These are phyloP conservation scores for Gryllus bimaculatus DNA, from an alignment of 1,140 invertebrate genomes.

Conservation along the genomic window DNA sequence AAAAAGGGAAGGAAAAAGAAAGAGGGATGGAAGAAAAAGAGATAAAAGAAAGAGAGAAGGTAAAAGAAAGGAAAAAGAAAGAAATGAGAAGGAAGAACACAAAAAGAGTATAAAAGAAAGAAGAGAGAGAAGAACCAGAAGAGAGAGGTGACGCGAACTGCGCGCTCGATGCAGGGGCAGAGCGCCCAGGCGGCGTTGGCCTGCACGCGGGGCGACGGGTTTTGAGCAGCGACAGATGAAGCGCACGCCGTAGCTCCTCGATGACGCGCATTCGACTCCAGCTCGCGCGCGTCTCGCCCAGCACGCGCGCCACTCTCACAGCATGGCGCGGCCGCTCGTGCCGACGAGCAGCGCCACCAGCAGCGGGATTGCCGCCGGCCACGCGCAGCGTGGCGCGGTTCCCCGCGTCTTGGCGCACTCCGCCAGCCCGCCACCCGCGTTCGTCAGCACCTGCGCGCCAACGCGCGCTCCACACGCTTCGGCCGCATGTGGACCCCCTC, in stretches of 20 bases:
- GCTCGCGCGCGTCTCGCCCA: conserved; percentile 60
- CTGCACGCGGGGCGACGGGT: conserved; percentile 67
- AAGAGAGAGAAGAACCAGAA: too few species aligned
- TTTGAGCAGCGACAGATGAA: conserved; percentile 89
- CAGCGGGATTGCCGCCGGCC: conserved; percentile 66
- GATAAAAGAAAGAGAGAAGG: too few species aligned
- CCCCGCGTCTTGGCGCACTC: conserved; percentile 67
- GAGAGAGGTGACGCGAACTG: not conserved
- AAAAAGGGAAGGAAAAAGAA: too few species aligned
- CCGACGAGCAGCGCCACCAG: conserved; percentile 64
- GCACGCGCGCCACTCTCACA: conserved; percentile 76
- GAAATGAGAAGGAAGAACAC: too few species aligned
- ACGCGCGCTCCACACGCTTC: too few species aligned
- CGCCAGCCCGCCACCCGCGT: conserved; percentile 79
- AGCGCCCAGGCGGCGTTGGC: conserved; percentile 83
- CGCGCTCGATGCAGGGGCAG: conserved; percentile 79
- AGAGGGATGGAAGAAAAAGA: too few species aligned
- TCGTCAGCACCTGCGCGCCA: conserved; percentile 58
- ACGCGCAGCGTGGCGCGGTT: conserved; percentile 52
- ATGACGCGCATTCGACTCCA: conserved; percentile 55
- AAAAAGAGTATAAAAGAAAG: too few species aligned
- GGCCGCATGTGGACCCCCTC: too few species aligned
- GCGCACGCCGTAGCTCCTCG: conserved; percentile 79
- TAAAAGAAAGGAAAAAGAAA: too few species aligned
- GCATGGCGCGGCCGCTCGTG: conserved; percentile 67